phyloP scores from a whole-genome alignment of 2,888 invertebrate genomes.

The Apamea crenata region DNA sequence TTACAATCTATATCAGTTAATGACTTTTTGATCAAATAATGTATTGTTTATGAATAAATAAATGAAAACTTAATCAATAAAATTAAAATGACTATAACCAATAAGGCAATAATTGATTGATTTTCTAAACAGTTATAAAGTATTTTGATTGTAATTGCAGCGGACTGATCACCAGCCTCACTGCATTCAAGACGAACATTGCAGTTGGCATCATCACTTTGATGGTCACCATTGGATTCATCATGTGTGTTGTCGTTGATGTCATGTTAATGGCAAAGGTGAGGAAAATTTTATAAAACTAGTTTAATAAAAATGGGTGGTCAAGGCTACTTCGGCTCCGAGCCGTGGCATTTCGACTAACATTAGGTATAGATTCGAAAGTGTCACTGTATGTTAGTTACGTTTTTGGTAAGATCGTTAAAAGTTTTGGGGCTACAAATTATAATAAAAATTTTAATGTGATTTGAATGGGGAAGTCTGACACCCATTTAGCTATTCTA shows the following conservation, averaged over 20 bases:
- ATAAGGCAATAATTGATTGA: conserved; percentile 9
- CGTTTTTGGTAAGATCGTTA: neutral
- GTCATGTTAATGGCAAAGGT: conserved; percentile 97
- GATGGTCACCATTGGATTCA: conserved; percentile 94
- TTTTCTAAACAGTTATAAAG: neutral
- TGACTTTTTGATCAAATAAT: neutral
- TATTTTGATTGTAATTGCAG: conserved; percentile 69
- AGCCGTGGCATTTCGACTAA: neutral
- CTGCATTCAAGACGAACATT: conserved; percentile 91
- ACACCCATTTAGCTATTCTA: neutral
- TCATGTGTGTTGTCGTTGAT: conserved; percentile 93
- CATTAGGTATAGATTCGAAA: conserved; percentile 1
- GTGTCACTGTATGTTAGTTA: neutral
- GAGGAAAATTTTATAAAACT: conserved; percentile 64
- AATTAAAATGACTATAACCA: neutral
- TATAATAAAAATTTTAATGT: neutral
- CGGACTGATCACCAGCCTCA: conserved; percentile 95
- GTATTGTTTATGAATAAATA: no score
- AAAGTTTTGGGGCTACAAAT: neutral
- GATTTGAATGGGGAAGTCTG: neutral
- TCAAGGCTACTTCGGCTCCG: conserved; percentile 5
- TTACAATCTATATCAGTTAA: conserved; percentile 12
- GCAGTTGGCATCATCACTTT: conserved; percentile 95
- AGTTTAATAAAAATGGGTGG: conserved; percentile 1
- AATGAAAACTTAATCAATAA: conserved; percentile 2